Evolutionary conservation across 2,797 vertebrate species (phyloP).

Genomic region (Smutsia gigantea): DNA sequence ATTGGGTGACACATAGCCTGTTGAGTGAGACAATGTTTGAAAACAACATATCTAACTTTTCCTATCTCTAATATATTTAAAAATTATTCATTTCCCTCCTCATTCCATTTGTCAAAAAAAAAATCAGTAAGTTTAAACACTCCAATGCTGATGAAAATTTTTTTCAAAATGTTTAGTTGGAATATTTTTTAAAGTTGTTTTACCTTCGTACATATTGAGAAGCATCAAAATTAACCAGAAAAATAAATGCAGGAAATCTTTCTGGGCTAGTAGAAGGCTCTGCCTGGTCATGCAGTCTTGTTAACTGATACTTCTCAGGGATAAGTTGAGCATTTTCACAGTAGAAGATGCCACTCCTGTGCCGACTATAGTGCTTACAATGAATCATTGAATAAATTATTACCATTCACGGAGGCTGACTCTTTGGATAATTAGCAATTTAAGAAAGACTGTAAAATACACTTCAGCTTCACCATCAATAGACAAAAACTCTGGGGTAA

Average conservation of each 20-base stretch:
- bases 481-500: slow-evolving; percentile 59
- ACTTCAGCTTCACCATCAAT: slow-evolving; percentile 43
- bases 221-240: slow-evolving; percentile 66
- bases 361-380: not conserved
- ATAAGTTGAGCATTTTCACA: slow-evolving; percentile 32
- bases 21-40: slow-evolving; percentile 56
- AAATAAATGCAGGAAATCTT: slow-evolving; percentile 74
- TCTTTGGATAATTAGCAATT: slow-evolving; percentile 83
- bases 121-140: slow-evolving; percentile 75
- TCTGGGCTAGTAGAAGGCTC: slow-evolving; percentile 70
- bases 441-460: slow-evolving; percentile 66
- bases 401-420: slow-evolving; percentile 70
- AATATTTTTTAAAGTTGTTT: slow-evolving; percentile 77
- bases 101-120: not conserved
- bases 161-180: slow-evolving; percentile 78
- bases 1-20: slow-evolving; percentile 69
- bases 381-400: slow-evolving; percentile 71
- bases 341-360: not conserved
- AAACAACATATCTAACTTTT: slow-evolving; percentile 72
- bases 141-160: slow-evolving; percentile 79
- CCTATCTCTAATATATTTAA: slow-evolving; percentile 73
- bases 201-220: slow-evolving; percentile 75
- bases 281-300: slow-evolving; percentile 63
- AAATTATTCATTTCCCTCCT: slow-evolving; percentile 71
- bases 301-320: slow-evolving; percentile 69